These are phyloP conservation scores for Cirrhinus molitorella DNA, from an alignment of 2,797 vertebrate genomes.

Conservation along the genomic window DNA sequence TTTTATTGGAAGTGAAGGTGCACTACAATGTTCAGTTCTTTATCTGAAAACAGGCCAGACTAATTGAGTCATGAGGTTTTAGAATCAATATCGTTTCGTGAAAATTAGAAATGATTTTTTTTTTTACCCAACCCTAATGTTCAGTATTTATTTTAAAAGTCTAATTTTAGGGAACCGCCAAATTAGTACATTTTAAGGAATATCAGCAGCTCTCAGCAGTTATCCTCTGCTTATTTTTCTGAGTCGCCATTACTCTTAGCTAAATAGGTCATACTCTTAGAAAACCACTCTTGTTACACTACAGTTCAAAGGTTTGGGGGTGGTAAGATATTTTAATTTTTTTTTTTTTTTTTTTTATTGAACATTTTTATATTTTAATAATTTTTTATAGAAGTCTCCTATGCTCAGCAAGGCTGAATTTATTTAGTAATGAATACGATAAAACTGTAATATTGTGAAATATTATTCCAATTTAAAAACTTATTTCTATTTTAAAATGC, in stretches of 20 bases:
- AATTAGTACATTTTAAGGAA: neutral
- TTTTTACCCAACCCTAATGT: no score
- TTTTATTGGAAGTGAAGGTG: no score
- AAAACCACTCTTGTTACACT: no score
- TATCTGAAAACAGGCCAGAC: no score
- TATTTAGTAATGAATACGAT: neutral
- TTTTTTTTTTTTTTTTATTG: no score
- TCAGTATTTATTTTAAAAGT: neutral
- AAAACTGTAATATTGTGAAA: neutral
- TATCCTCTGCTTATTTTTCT: neutral
- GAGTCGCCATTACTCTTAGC: neutral
- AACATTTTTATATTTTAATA: no score
- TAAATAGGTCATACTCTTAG: slow-evolving; percentile 27
- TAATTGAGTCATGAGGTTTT: no score
- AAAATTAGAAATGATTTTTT: no score
- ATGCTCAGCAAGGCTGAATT: neutral
- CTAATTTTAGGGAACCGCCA: neutral
- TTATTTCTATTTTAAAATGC: neutral
- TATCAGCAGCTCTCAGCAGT: neutral
- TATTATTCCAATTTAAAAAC: neutral
- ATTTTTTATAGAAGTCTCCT: neutral
- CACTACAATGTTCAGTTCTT: no score
- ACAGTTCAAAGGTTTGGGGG: neutral
- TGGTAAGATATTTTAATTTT: no score
- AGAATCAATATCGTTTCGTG: no score